These are phyloP conservation scores for Chiloscyllium punctatum DNA, from an alignment of 2,797 vertebrate genomes.

Conservation along the genomic window DNA sequence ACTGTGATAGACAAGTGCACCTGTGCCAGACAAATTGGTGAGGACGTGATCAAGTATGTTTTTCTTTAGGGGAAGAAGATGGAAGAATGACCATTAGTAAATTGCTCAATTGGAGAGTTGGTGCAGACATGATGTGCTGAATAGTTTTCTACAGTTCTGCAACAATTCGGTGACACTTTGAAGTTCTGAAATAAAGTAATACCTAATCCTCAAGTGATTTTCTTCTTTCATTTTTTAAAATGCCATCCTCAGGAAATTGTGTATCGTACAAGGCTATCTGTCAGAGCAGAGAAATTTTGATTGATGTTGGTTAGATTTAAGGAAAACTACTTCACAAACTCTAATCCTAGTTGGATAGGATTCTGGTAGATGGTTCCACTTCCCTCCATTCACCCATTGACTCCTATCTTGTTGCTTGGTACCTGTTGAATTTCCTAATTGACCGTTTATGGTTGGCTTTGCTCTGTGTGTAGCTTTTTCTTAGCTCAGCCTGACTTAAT, in stretches of 20 bases:
- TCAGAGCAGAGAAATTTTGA: constrained; percentile 15
- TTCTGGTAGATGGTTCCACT: not conserved
- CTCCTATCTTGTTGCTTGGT: not conserved
- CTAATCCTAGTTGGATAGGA: not conserved
- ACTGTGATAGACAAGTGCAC: too few relatives aligned
- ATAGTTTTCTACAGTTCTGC: too few relatives aligned
- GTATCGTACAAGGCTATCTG: not conserved
- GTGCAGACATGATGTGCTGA: too few relatives aligned
- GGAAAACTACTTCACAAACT: not conserved
- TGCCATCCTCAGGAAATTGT: not conserved
- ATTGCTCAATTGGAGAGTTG: too few relatives aligned
- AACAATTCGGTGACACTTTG: too few relatives aligned
- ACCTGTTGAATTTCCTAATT: not conserved
- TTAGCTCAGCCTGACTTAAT: not conserved
- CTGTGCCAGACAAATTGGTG: too few relatives aligned
- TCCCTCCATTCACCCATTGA: not conserved
- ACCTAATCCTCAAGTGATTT: not conserved
- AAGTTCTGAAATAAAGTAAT: not conserved
- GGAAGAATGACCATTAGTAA: too few relatives aligned
- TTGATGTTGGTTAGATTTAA: constrained; percentile 17
- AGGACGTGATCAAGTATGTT: too few relatives aligned
- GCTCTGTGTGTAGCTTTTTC: not conserved
- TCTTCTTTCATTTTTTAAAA: not conserved
- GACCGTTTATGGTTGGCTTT: not conserved
- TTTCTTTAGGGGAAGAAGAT: too few relatives aligned